phyloP scores from a whole-genome alignment of 2,888 invertebrate species.

The Norana najaformis region DNA sequence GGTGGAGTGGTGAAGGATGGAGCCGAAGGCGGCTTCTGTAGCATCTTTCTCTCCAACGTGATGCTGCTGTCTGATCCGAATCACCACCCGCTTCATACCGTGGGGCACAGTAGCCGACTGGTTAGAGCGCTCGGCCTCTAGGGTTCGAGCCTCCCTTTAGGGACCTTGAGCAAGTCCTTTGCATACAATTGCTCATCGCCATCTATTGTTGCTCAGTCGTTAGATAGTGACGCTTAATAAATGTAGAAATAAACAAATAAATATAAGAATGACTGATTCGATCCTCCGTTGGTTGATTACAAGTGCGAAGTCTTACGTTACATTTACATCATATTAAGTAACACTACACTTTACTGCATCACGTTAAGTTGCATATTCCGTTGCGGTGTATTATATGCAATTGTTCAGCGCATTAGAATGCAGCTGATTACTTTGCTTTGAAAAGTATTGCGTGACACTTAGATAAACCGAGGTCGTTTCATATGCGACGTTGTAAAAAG shows the following conservation, averaged over 20 bases:
- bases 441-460: too few species aligned
- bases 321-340: neutral
- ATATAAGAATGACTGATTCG: neutral
- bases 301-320: neutral
- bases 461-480: too few species aligned
- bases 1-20: neutral
- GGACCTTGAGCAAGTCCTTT: too few species aligned
- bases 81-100: neutral
- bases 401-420: neutral
- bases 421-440: neutral
- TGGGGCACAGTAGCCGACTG: too few species aligned
- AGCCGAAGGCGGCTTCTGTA: neutral
- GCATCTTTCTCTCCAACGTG: neutral
- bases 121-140: too few species aligned
- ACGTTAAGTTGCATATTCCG: neutral
- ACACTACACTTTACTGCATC: neutral
- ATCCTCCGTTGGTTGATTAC: neutral
- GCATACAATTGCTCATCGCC: too few species aligned
- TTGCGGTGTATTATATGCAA: neutral
- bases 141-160: too few species aligned
- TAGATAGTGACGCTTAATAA: too few species aligned
- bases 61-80: neutral
- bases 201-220: too few species aligned
- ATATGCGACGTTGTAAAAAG: too few species aligned
- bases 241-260: too few species aligned